phyloP scores from a whole-genome alignment of 2,113 vertebrate species.

The human region DNA sequence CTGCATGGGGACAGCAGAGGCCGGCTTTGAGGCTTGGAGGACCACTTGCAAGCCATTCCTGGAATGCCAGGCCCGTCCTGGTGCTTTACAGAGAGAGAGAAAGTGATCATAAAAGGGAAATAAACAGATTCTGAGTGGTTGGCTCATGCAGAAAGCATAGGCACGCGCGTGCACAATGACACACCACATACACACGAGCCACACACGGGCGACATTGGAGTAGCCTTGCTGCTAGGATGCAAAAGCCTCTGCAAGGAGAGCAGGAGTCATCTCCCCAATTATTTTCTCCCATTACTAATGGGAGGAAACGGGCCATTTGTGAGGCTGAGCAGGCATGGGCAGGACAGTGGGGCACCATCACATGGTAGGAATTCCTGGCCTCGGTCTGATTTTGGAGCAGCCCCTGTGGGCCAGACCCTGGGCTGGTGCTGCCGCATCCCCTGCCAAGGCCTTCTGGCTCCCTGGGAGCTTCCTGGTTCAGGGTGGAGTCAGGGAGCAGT shows the following conservation, averaged over 20 bases:
- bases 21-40: slow-evolving; percentile 83
- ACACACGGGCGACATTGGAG: neutral
- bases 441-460: fast-evolving
- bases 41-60: slow-evolving; percentile 82
- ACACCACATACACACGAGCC: neutral
- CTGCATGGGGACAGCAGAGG: slow-evolving; percentile 85
- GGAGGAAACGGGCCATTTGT: neutral
- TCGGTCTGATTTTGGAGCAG: neutral
- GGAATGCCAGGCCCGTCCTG: slow-evolving; percentile 67
- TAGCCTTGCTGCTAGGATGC: neutral
- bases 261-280: fast-evolving
- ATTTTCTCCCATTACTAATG: neutral
- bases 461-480: neutral
- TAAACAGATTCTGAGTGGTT: slow-evolving; percentile 26
- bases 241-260: neutral
- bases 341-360: neutral
- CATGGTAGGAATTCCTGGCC: neutral
- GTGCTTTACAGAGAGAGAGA: slow-evolving; percentile 66
- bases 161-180: neutral
- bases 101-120: slow-evolving; percentile 69
- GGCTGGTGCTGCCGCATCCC: fast-evolving
- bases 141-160: slow-evolving; percentile 49
- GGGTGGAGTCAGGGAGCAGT: neutral
- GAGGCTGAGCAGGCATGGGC: neutral
- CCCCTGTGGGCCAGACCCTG: neutral